Evolutionary conservation across 2,888 invertebrate genomes (phyloP), one percentile per base, ranked within the genome.

Genomic region (Agrochola litura): DNA sequence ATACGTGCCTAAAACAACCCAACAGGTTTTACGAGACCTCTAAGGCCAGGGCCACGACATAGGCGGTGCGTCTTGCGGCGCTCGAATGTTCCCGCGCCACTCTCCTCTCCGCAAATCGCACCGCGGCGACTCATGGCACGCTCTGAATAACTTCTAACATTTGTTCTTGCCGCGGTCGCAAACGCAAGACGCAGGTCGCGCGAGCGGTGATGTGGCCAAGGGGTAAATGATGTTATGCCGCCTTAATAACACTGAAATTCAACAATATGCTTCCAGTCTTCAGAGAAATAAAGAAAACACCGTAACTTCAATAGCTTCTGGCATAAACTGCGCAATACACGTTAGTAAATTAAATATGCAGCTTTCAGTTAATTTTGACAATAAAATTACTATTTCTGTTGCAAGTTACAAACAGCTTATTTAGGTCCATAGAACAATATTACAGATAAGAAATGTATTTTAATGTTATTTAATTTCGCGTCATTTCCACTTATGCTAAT

Each of bases 401-500:
- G 73, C 81, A 76, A 77, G 60, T 86, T 66, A 49, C 43, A 63
- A 70, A 46, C 37, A 16, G 60, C 69, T 67, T 54, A 71, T 43
- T 63, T 61, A 66, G 64, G 19, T 75, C 65, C 41, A 64, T 54
- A 43, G 10, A 77, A 67, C 70, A 73, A 67, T 58, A 41, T 46
- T 64, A 46, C 63, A 75, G 70, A 49, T 68, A n/a, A 66, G 69
- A 68, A 76, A 70, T 52, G 9, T 66, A 63, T 52, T 61, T 66
- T 61, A 19, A 70, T 67, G 41, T 54, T 63, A 58, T 63, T 76
- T 77, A 60, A 67, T 83, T 87, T 81, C 79, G 74, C 71, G 41
- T 68, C 74, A 86, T 88, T 84, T 88, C 86, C 83, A 85, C 54
- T 71, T 78, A 80, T 74, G 79, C 71, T 84, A 82, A 71, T 68